Conservation (phyloP, 2,113 vertebrate species). For the Microcebus ravelobensis region DNA sequence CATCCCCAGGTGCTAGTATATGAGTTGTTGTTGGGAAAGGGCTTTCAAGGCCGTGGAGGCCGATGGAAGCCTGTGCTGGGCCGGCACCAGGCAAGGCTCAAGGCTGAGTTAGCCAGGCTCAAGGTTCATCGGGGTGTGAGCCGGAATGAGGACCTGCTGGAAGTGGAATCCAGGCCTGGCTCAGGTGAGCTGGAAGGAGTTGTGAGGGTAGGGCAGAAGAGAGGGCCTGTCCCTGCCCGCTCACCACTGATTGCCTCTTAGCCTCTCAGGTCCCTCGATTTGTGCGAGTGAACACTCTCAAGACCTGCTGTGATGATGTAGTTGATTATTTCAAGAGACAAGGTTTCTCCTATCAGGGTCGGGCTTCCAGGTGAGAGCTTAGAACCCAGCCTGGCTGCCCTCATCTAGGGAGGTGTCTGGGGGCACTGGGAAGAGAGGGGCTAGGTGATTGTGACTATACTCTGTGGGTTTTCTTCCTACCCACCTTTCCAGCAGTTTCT, state of each 20-base stretch:
- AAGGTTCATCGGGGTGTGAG: conserved; percentile 93
- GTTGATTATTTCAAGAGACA: conserved; percentile 95
- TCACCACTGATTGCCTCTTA: conserved; percentile 49
- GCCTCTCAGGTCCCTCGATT: conserved; percentile 90
- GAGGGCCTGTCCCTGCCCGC: background rate
- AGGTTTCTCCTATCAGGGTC: conserved; percentile 91
- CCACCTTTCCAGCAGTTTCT: background rate
- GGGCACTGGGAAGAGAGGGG: background rate
- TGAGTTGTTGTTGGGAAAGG: conserved; percentile 93
- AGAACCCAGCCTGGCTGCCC: background rate
- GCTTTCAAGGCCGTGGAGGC: conserved; percentile 91
- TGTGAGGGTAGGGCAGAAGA: background rate
- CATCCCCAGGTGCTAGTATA: conserved; percentile 91
- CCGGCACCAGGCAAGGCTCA: conserved; percentile 90
- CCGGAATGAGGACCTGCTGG: conserved; percentile 91
- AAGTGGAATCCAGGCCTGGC: conserved; percentile 16
- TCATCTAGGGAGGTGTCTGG: background rate
- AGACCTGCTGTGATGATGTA: conserved; percentile 88
- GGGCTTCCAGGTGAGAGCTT: conserved; percentile 83
- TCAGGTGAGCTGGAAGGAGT: conserved; percentile 41
- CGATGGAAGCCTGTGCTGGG: conserved; percentile 89
- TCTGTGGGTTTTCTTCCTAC: background rate
- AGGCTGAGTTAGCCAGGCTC: conserved; percentile 92
- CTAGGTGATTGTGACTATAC: too few relatives aligned
- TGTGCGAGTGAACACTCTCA: conserved; percentile 93